Evolutionary conservation across 2,797 vertebrate genomes (phyloP), one percentile per base, ranked within the genome.

Genomic region (Notolabrus celidotus): DNA sequence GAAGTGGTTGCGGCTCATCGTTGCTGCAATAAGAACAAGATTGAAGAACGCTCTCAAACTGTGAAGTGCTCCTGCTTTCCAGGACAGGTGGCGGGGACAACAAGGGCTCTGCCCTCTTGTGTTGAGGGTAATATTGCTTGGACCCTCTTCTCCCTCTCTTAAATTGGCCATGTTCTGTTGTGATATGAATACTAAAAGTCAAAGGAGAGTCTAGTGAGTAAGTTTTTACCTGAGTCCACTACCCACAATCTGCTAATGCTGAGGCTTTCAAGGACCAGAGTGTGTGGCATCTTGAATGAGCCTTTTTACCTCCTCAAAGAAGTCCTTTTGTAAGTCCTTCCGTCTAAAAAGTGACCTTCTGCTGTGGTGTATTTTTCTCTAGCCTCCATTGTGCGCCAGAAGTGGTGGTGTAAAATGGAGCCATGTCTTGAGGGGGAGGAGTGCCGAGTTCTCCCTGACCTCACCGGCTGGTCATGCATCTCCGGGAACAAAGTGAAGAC

Each of bases 11-110:
- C 96, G 0, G 94, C 96, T 65, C 97, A 96, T 85, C 95, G 96
- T 2, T 99, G 98, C 92, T 99, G 97, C 94, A 99, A 99, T 81
- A 98, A 94, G 93, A 98, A 98, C 92, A 95, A 95, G 45, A 97
- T 99, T 53, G 97, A 99, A 82, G 97, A 99, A 76, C 94, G 96
- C 16, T 99, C 97, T 0, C 97, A 99, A 68, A 99, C 97, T 0
- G 96, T 98, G 81, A 99, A 97, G 92, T 99, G 97, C 52, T 98
- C 97, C 39, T 99, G 98, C 86, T 95, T 98, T 86, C 95, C 96
- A 0, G 97, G 98, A 19, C 97, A 99, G 90, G 97, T 99, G 49
- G 97, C 97, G 0, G 97, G 97, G 15, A 99, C 97, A 1, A 98
- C 97, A 0, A 91, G 95, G 50, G 95, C 96, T 1, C 91, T 93